These are phyloP conservation scores for Eurois occulta DNA, from an alignment of 2,888 invertebrate genomes.

Conservation along the genomic window DNA sequence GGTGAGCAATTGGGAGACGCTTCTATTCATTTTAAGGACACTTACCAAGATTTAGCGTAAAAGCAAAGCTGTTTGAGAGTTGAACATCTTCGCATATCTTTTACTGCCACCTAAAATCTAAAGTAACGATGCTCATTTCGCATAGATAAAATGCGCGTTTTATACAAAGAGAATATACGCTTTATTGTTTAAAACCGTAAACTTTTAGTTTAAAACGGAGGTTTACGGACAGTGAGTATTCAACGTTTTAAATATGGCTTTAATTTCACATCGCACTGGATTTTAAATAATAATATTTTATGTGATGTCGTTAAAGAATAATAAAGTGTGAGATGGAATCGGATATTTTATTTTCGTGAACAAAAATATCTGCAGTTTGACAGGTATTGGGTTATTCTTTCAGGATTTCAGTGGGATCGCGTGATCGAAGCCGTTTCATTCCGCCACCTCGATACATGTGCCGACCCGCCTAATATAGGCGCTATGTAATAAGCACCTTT, in stretches of 20 bases:
- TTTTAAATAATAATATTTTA: constrained; percentile 58
- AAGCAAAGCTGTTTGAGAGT: constrained; percentile 57
- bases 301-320: constrained; percentile 42
- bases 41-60: constrained; percentile 57
- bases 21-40: constrained; percentile 53
- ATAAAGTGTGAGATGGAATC: constrained; percentile 36
- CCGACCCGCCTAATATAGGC: constrained; percentile 66
- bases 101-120: constrained; percentile 64
- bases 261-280: constrained; percentile 47
- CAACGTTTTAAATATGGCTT: constrained; percentile 49
- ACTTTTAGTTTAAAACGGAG: constrained; percentile 59
- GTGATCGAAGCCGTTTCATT: constrained; percentile 84
- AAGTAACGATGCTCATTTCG: constrained; percentile 63
- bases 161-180: constrained; percentile 59
- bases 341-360: constrained; percentile 48
- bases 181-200: constrained; percentile 63
- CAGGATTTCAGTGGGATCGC: constrained; percentile 78
- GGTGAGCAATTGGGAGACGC: constrained; percentile 41
- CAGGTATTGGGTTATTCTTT: constrained; percentile 56
- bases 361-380: constrained; percentile 43
- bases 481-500: constrained; percentile 75
- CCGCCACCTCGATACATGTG: constrained; percentile 73
- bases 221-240: constrained; percentile 49
- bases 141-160: constrained; percentile 61
- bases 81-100: constrained; percentile 61